These are phyloP conservation scores for Neomorphus geoffroyi DNA, from an alignment of 2,797 vertebrate genomes.

Conservation along the genomic window DNA sequence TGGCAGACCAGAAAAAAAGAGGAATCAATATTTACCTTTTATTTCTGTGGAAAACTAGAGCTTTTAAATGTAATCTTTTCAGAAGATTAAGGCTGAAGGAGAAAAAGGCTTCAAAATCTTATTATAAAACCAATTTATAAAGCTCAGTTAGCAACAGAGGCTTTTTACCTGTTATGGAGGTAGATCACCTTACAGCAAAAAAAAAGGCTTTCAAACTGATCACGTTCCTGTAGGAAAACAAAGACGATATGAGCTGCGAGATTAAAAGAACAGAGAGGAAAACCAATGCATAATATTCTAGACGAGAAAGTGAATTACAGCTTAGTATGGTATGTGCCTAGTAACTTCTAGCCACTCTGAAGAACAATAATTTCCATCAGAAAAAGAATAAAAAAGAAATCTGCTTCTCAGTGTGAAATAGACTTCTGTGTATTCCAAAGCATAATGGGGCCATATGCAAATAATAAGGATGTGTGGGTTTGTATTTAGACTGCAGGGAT, in stretches of 20 bases:
- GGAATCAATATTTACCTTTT: not conserved
- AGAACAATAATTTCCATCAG: slow-evolving; percentile 20
- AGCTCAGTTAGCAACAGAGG: not conserved
- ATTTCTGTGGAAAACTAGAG: not conserved
- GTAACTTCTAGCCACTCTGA: not conserved
- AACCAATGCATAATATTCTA: not conserved
- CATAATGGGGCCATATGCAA: slow-evolving; percentile 52
- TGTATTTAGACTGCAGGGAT: slow-evolving; percentile 35
- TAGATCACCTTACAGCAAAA: not conserved
- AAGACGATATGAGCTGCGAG: not conserved
- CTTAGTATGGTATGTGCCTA: not conserved
- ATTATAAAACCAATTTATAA: not conserved
- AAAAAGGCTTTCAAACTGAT: not conserved
- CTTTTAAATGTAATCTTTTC: not conserved
- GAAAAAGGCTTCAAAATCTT: not conserved
- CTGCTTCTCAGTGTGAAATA: slow-evolving; percentile 3
- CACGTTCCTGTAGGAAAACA: not conserved
- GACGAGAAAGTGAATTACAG: not conserved
- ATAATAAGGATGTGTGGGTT: slow-evolving; percentile 35
- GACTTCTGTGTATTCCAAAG: slow-evolving; percentile 25
- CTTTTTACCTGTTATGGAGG: not conserved
- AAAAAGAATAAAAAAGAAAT: not conserved
- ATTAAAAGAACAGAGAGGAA: not conserved
- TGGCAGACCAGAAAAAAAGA: not conserved
- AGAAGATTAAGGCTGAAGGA: not conserved